Conservation (phyloP, 2,797 vertebrate genomes). For the Ambastaia sidthimunki region DNA sequence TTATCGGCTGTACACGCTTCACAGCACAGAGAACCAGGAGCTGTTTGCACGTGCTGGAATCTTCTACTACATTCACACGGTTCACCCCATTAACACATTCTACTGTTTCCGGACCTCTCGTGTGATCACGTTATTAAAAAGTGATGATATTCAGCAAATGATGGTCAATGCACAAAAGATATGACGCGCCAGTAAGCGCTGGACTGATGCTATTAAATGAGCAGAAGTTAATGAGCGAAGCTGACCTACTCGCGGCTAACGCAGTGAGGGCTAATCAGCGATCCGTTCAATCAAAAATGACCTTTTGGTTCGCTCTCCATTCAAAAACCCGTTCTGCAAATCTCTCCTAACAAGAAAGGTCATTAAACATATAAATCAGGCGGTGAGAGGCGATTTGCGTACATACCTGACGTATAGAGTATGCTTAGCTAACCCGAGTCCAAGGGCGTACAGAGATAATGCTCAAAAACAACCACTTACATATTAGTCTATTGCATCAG, state of each 20-base stretch:
- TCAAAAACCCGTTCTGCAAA: conserved; percentile 6
- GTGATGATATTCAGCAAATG: conserved; percentile 1
- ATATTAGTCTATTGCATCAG: conserved; percentile 20
- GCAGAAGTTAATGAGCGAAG: conserved; percentile 39
- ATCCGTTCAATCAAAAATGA: conserved; percentile 42
- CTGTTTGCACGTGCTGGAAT: conserved; percentile 23
- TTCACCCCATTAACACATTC: conserved; percentile 17
- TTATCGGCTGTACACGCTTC: conserved; percentile 3
- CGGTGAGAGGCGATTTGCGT: background rate
- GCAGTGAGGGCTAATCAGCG: conserved; percentile 38
- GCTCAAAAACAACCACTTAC: conserved; percentile 18
- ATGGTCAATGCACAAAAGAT: conserved; percentile 7
- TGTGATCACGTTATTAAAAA: background rate
- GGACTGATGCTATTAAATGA: conserved; percentile 33
- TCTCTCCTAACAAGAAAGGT: conserved; percentile 35
- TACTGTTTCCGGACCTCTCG: background rate
- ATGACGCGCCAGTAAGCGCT: background rate
- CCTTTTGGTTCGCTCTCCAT: conserved; percentile 33
- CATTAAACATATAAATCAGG: conserved; percentile 26
- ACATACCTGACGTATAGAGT: conserved; percentile 9
- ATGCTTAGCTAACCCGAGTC: conserved; percentile 26
- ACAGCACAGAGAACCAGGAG: conserved; percentile 16
- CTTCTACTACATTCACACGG: conserved; percentile 1
- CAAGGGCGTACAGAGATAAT: conserved; percentile 50
- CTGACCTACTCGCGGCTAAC: conserved; percentile 42